phyloP scores from a whole-genome alignment of 1,140 invertebrate species.

The Drosophila pseudoananassae region DNA sequence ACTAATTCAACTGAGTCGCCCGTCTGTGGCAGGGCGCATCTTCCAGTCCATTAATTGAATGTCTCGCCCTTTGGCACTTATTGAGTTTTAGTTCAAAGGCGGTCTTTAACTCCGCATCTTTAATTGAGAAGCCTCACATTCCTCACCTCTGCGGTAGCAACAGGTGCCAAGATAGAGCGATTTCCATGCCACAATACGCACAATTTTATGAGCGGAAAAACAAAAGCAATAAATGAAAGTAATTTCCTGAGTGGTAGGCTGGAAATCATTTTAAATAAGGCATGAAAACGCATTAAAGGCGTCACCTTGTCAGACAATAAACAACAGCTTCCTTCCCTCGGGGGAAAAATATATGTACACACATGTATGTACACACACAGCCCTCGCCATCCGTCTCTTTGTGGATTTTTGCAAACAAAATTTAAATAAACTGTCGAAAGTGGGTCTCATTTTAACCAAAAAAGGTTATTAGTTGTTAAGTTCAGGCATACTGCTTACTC shows the following conservation, averaged over 20 bases:
- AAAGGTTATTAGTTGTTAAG: neutral
- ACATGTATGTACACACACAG: constrained; percentile 13
- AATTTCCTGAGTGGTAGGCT: constrained; percentile 65
- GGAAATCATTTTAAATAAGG: constrained; percentile 81
- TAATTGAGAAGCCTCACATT: too few species aligned
- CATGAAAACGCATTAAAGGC: constrained; percentile 74
- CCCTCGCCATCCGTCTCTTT: constrained; percentile 17
- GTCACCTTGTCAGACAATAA: constrained; percentile 55
- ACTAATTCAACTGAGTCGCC: constrained; percentile 50
- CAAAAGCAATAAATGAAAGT: constrained; percentile 65
- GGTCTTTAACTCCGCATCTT: too few species aligned
- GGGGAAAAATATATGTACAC: constrained; percentile 16
- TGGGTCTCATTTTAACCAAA: too few species aligned
- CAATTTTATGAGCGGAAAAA: constrained; percentile 12
- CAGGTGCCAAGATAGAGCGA: constrained; percentile 39
- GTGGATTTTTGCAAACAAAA: constrained; percentile 51
- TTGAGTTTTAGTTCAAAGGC: constrained; percentile 53
- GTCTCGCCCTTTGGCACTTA: constrained; percentile 39
- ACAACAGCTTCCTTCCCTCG: constrained; percentile 34
- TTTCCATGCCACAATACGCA: neutral
- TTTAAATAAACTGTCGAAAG: neutral
- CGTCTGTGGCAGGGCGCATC: constrained; percentile 5
- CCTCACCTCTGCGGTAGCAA: too few species aligned
- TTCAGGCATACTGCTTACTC: neutral
- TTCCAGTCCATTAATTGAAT: constrained; percentile 77